A percentile compares a stretch with the other conserved stretches of the same genome.
These are phyloP conservation scores for Eospalax fontanierii DNA, from an alignment of 2,797 vertebrate genomes.

Conservation along the genomic window DNA sequence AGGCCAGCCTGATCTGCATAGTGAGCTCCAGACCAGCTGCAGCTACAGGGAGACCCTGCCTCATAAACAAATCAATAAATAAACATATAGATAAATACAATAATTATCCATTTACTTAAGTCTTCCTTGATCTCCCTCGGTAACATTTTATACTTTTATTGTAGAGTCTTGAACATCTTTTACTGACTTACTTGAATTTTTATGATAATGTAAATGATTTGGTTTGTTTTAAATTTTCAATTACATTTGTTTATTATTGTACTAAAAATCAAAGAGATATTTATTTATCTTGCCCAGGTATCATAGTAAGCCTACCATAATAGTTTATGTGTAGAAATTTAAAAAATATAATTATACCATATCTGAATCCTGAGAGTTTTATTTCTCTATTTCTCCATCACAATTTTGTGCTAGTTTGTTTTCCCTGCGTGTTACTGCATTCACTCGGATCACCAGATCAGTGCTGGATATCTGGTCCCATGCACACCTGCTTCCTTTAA, in stretches of 20 bases:
- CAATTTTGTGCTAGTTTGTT: neutral
- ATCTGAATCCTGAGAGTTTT: neutral
- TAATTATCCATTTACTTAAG: slow-evolving; percentile 8
- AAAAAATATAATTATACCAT: neutral
- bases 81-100: too few relatives aligned
- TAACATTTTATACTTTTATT: neutral
- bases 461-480: neutral
- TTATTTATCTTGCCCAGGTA: slow-evolving; percentile 8
- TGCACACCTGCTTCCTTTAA: neutral
- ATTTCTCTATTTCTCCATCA: neutral
- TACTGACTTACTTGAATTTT: slow-evolving; percentile 19
- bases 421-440: neutral
- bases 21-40: too few relatives aligned
- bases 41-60: too few relatives aligned
- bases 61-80: too few relatives aligned
- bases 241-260: slow-evolving; percentile 17
- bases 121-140: slow-evolving; percentile 3
- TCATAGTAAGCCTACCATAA: slow-evolving; percentile 9
- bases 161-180: neutral
- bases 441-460: neutral
- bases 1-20: too few relatives aligned
- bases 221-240: neutral
- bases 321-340: neutral
- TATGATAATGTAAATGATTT: slow-evolving; percentile 4
- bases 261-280: slow-evolving; percentile 2